Evolutionary conservation across 2,797 vertebrate genomes (phyloP).

Genomic region (Molothrus aeneus): DNA sequence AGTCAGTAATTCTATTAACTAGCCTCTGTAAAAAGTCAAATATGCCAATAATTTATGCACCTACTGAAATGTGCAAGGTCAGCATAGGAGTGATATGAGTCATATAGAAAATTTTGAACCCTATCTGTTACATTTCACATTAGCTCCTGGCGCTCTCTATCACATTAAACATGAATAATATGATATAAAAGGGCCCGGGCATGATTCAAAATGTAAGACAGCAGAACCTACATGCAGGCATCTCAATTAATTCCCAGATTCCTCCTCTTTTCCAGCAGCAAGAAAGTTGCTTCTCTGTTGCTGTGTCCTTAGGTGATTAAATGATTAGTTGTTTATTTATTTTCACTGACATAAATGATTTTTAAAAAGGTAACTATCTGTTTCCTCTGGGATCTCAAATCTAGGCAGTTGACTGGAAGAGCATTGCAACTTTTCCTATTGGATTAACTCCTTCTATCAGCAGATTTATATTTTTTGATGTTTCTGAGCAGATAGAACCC

Average conservation of each 20-base stretch:
- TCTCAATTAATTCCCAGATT: background rate
- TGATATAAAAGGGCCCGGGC: background rate
- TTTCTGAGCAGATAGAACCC: background rate
- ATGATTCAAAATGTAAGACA: background rate
- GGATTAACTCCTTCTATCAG: background rate
- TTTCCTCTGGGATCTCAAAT: background rate
- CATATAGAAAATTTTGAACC: background rate
- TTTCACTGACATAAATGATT: background rate
- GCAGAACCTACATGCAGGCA: background rate
- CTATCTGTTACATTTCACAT: background rate
- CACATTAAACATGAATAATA: background rate
- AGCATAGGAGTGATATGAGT: background rate
- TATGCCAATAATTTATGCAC: background rate
- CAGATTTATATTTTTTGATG: background rate
- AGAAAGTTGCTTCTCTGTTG: background rate
- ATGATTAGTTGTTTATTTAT: background rate
- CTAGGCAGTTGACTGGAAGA: background rate
- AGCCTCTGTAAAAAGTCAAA: background rate
- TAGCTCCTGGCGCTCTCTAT: background rate
- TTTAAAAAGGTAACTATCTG: background rate
- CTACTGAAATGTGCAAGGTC: background rate
- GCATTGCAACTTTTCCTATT: background rate
- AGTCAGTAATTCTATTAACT: background rate
- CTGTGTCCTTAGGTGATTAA: background rate
- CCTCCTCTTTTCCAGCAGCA: background rate